Evolutionary conservation across 2,113 vertebrate species (phyloP).

Genomic region (Felis chaus): DNA sequence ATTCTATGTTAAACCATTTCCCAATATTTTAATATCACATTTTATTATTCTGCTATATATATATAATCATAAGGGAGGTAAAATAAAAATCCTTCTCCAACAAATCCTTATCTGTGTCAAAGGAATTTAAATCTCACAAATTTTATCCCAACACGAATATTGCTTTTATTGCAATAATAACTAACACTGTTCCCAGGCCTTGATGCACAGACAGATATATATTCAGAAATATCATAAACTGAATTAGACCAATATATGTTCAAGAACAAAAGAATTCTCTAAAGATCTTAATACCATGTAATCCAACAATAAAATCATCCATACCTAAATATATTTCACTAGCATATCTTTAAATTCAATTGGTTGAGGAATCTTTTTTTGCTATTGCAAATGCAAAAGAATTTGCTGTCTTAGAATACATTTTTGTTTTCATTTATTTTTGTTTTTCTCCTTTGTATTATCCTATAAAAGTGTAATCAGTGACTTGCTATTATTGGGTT

Average conservation of each 20-base stretch:
- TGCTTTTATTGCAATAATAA: slow-evolving; percentile 54
- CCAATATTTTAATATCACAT: slow-evolving; percentile 17
- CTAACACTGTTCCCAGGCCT: not conserved
- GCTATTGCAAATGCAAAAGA: not conserved
- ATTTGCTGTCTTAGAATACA: not conserved
- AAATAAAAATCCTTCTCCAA: slow-evolving; percentile 36
- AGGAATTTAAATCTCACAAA: slow-evolving; percentile 54
- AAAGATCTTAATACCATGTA: not conserved
- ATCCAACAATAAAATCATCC: slow-evolving; percentile 1
- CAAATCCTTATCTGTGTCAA: not conserved
- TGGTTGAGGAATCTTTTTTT: not conserved
- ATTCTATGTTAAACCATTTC: not conserved
- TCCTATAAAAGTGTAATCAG: not conserved
- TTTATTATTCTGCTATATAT: not conserved
- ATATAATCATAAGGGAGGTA: not conserved
- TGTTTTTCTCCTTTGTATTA: not conserved
- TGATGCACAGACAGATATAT: slow-evolving; percentile 35
- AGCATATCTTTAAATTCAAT: not conserved
- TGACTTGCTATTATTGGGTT: not conserved
- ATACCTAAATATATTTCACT: not conserved
- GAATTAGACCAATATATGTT: slow-evolving; percentile 18
- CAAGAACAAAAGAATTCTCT: slow-evolving; percentile 42
- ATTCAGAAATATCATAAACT: slow-evolving; percentile 48
- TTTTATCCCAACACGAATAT: slow-evolving; percentile 19
- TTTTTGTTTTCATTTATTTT: not conserved